Base-by-base conservation (phyloP, 2,888 invertebrate genomes). In the Tachina lurida region DNA sequence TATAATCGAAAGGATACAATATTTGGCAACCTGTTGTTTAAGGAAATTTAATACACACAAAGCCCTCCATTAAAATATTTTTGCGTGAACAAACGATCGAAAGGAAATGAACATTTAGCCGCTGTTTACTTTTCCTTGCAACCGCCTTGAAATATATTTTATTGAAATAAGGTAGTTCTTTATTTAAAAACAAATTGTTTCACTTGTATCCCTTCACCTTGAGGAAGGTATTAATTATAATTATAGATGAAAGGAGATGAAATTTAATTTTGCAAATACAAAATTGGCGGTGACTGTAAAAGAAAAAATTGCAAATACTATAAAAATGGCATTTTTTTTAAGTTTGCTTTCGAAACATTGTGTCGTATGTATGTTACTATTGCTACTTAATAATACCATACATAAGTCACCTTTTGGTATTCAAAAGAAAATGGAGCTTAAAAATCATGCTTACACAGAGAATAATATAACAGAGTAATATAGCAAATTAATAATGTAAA, bases 101-200 rank as follows among this genome's bases (percentile, higher is more conserved):
- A 86, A 86, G 79, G 60, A 86, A 83, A 76, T 76, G 3, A 41
- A 73, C 83, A 86, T 82, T 82, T 75, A 60, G 22, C 54, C 15
- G 77, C 58, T 81, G 75, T 56, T 41, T 71, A 79, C 78, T 86
- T 78, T 78, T 71, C 68, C 60, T 82, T 71, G 82, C 49, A 49
- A 76, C 17, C 65, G 45, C 58, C 71, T 67, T 73, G 41, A 65
- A 71, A 60, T 12, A 22, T 19, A 49, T 62, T 70, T n/a, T 41
- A 31, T 45, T 17, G 47, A 63, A 65, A 43, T 65, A 63, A 65
- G 17, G 17, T 65, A 39, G 58, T 56, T 8, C 8, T 15, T 54
- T 19, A 43, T 22, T 67, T 10, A 13, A 7, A 9, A 45, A 43
- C 9, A 45, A 62, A 17, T 67, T 41, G 43, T 5, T 45, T 31